Percentiles rank a stretch among this genome's conserved stretches.
These are phyloP conservation scores for Nymphalis io DNA, from an alignment of 1,140 invertebrate genomes.

Conservation along the genomic window DNA sequence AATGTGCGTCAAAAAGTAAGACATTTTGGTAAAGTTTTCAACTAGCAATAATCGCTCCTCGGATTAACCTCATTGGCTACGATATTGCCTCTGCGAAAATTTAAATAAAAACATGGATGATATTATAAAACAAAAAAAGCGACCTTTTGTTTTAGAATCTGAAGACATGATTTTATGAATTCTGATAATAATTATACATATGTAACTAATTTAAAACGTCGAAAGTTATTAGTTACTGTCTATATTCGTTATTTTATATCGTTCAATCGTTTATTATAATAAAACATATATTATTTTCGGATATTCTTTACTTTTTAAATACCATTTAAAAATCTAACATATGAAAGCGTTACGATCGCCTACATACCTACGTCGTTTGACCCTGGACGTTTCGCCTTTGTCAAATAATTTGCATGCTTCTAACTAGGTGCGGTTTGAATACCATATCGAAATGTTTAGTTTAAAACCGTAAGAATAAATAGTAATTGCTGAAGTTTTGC, in stretches of 20 bases:
- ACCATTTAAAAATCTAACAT: not conserved
- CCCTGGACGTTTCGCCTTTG: slow-evolving; percentile 6
- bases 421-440: slow-evolving; percentile 8
- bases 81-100: slow-evolving; percentile 90
- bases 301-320: not conserved
- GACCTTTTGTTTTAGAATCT: too few species aligned
- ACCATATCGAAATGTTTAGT: not conserved
- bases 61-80: slow-evolving; percentile 93
- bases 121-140: too few species aligned
- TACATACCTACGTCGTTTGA: not conserved
- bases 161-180: too few species aligned
- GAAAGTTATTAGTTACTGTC: too few species aligned
- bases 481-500: not conserved
- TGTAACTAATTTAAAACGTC: too few species aligned
- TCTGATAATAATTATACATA: too few species aligned
- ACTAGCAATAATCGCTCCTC: slow-evolving; percentile 95
- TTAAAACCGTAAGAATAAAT: not conserved
- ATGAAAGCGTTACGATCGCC: not conserved
- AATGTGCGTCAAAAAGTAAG: too few species aligned
- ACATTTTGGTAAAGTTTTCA: slow-evolving; percentile 97
- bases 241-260: too few species aligned
- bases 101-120: too few species aligned
- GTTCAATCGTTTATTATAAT: too few species aligned
- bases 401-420: not conserved
- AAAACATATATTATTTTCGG: not conserved